Percentiles rank a stretch among this genome's conserved stretches.
These are phyloP conservation scores for Syrmaticus mikado DNA, from an alignment of 2,113 vertebrate genomes.

Conservation along the genomic window DNA sequence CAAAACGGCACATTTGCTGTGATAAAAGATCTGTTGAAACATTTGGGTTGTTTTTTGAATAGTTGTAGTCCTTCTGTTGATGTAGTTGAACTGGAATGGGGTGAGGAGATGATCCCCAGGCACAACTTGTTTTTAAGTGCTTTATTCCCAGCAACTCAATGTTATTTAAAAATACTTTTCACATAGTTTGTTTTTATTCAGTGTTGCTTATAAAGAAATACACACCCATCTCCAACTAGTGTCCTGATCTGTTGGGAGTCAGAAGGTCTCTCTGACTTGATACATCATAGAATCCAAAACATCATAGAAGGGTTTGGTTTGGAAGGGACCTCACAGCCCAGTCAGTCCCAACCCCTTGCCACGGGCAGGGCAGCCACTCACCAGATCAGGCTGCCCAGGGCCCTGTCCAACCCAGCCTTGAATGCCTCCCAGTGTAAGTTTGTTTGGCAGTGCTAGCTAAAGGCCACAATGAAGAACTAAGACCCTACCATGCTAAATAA, in stretches of 20 bases:
- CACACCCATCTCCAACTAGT: neutral
- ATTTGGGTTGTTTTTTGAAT: neutral
- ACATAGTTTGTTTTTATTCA: constrained; percentile 20
- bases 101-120: neutral
- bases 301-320: too few species aligned
- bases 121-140: neutral
- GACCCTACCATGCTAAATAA: neutral
- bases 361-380: too few species aligned
- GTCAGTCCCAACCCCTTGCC: too few species aligned
- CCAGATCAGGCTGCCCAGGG: too few species aligned
- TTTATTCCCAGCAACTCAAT: neutral
- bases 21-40: neutral
- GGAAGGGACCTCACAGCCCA: too few species aligned
- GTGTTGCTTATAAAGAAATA: neutral
- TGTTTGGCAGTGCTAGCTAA: neutral
- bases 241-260: neutral
- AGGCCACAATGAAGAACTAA: neutral
- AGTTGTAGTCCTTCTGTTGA: neutral
- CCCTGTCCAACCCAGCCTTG: too few species aligned
- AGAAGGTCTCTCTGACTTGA: neutral
- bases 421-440: neutral
- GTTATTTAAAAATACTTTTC: constrained; percentile 45
- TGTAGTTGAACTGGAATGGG: neutral
- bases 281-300: too few species aligned
- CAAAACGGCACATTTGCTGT: neutral